Evolutionary conservation across 2,797 vertebrate genomes (phyloP), one percentile per base, ranked within the genome.

Genomic region (Chaunax sp.): DNA sequence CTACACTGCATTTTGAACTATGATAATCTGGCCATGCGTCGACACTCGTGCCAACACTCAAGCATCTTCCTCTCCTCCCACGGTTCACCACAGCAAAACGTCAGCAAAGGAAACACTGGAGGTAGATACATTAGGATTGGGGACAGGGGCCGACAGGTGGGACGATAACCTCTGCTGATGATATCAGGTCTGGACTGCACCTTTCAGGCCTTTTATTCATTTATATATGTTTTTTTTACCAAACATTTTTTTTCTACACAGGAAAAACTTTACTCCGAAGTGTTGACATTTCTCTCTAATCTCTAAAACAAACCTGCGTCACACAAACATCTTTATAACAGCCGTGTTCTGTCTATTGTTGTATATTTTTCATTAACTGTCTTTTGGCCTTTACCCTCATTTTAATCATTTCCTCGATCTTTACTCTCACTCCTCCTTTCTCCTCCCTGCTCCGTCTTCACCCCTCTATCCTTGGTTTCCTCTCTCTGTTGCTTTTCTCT

Each of bases 371-470:
- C 3, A 8, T 30, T 14, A 22, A 0, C 19, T 37, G 33, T 18
- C 4, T 28, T 30, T 58, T 15, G 11, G 5, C 3, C 28, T 49
- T 61, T 57, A 4, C 16, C 16, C 43, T 54, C 41, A 11, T 69
- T 46, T 62, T 30, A 9, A 4, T 59, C 54, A 6, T 53, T 49
- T 58, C 16, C 40, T 64, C 62, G 19, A 65, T 55, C 66, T 75
- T 75, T 1, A 69, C 10, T 46, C 45, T 23, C 13, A 23, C 56
- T 35, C 66, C 5, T 66, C 35, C 44, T 73, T 45, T 61, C 43
- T 72, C 20, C 26, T 66, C 30, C 44, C 43, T 44, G 52, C 30
- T 35, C 19, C 14, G 1, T 59, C 14, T 59, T 68, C 28, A 52
- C 12, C 33, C 37, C 6, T 5, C 2, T 51, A 1, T 73, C 20